Evolutionary conservation across 2,797 vertebrate species (phyloP), one percentile per base, ranked within the genome.

Genomic region (Pangasius macronema): DNA sequence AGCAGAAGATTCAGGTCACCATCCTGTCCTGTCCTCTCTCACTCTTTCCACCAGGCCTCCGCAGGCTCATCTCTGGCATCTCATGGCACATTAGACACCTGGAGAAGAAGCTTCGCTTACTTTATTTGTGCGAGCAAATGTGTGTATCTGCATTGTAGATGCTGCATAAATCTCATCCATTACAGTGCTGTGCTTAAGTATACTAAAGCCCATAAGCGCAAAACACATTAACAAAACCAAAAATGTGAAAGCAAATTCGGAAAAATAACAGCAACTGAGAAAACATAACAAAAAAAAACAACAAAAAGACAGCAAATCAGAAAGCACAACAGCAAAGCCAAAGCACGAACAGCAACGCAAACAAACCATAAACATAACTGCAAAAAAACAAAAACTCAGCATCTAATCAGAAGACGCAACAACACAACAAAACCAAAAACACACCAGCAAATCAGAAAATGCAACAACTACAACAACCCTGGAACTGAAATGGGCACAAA

Each of bases 1-100:
- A 68, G 63, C n/a, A 20, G 33, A 68, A 46, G 61, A 83, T 83
- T 83, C 36, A 63, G 57, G 57, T 65, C 80, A 65, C 86, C 80
- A 72, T 67, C 63, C 76, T 76, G n/a, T 7, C 49, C 33, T 55
- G 18, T 27, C 5, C 46, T 49, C 24, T 75, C 84, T 76, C 65
- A 53, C 85, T 86, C 55, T 87, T 79, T 86, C 30, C 49, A 36
- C 59, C 77, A 7, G 42, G 42, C 42, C 42, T 42, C 42, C 7
- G 42, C 42, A 42, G 42, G 42, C 42, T 42, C 42, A 42, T 42
- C 5, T 42, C 42, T 42, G 42, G 42, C 42, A 42, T 42, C 42
- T 42, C 93, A 93, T 93, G 94, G 94, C 93, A 94, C 94, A 96
- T 95, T 92, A 94, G 94, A 93, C 89, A 90, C 75, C 90, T 92